Evolutionary conservation across 2,797 vertebrate genomes (phyloP).

Genomic region (Chiloscyllium punctatum): DNA sequence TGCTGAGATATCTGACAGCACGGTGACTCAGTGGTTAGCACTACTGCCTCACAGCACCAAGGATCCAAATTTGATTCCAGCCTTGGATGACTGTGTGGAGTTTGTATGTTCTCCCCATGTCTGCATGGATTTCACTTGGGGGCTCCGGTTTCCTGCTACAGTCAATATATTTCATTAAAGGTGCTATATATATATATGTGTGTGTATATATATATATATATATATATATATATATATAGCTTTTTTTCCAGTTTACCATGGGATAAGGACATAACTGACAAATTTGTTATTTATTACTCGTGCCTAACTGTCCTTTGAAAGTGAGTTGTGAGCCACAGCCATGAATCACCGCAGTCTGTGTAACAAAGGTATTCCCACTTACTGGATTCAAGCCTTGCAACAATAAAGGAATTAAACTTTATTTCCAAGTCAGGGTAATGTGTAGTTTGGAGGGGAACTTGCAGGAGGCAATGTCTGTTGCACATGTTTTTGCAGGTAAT

Average conservation of each 20-base stretch:
- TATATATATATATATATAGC: neutral
- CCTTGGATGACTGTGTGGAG: no score
- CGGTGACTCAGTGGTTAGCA: no score
- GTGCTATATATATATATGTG: no score
- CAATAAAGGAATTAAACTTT: neutral
- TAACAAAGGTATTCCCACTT: neutral
- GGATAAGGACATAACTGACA: neutral
- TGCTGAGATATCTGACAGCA: neutral
- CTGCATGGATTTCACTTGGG: no score
- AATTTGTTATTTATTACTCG: no score
- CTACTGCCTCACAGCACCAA: no score
- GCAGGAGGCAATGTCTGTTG: neutral
- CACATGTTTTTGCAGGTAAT: neutral
- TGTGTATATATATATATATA: neutral
- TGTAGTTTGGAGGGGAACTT: neutral
- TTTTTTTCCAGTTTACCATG: neutral
- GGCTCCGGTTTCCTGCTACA: no score
- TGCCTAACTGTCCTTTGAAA: neutral
- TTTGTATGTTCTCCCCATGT: no score
- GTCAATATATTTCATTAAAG: neutral
- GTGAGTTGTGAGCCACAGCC: neutral
- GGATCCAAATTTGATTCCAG: no score
- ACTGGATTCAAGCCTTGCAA: neutral
- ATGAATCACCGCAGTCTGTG: neutral
- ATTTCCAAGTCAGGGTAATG: neutral